Evolutionary conservation across 2,113 vertebrate species (phyloP).

Genomic region (Penelope pileata): DNA sequence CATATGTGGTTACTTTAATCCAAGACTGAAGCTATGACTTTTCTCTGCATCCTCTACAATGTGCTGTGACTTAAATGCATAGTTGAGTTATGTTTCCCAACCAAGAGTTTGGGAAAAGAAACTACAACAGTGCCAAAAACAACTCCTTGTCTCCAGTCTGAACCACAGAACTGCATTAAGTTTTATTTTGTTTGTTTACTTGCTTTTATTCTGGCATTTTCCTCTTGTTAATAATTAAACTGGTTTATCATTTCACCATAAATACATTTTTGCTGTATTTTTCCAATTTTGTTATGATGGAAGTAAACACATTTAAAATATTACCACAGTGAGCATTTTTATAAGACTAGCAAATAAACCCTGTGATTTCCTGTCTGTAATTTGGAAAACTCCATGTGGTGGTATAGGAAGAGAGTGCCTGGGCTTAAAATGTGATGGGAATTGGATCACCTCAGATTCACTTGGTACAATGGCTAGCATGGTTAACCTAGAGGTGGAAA

Average conservation of each 20-base stretch:
- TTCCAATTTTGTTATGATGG: neutral
- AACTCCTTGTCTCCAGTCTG: neutral
- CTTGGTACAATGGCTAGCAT: neutral
- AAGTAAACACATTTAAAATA: neutral
- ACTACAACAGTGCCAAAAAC: constrained; percentile 26
- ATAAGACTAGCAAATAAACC: neutral
- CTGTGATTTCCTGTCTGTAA: neutral
- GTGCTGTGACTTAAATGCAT: constrained; percentile 33
- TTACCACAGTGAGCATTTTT: neutral
- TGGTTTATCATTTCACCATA: neutral
- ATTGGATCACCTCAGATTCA: neutral
- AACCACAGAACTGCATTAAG: constrained; percentile 9
- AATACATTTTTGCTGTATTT: neutral
- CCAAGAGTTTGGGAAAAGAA: constrained; percentile 24
- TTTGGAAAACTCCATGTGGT: neutral
- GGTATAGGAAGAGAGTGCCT: neutral
- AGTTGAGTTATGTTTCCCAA: constrained; percentile 40
- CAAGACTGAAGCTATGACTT: neutral
- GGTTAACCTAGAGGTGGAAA: neutral
- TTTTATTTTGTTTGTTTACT: neutral
- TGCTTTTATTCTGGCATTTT: neutral
- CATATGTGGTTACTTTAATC: constrained; percentile 41
- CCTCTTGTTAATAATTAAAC: neutral
- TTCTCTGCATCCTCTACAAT: neutral
- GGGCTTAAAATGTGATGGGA: neutral